Base-by-base conservation (phyloP, 2,888 invertebrate species). In the Saturnia japonica region DNA sequence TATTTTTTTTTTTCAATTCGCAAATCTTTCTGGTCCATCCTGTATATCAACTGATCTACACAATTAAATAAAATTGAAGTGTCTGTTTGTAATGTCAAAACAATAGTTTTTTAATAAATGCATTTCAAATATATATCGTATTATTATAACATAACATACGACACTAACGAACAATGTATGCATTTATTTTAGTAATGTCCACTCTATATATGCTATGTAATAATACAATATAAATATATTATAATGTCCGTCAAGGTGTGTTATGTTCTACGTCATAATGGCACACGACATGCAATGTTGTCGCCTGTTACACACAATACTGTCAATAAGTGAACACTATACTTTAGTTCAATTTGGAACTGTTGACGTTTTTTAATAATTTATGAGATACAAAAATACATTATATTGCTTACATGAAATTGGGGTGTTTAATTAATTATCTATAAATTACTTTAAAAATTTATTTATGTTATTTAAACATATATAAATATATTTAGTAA, bases 111-210 rank as follows among this genome's bases (percentile, higher is more conserved):
- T n/a, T n/a, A n/a, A n/a, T n/a, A n/a, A n/a, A n/a, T n/a, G n/a
- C n/a, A n/a, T n/a, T n/a, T n/a, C n/a, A n/a, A n/a, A n/a, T n/a
- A n/a, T n/a, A n/a, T n/a, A n/a, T n/a, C n/a, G n/a, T n/a, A n/a
- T n/a, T n/a, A n/a, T n/a, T n/a, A n/a, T n/a, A n/a, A n/a, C n/a
- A n/a, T n/a, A n/a, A n/a, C n/a, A n/a, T n/a, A n/a, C n/a, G 40
- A 64, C 16, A 40, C 40, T 64, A 40, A n/a, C 40, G 40, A 64
- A 64, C n/a, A 64, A 64, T 64, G 40, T 64, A 40, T 64, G 40
- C 40, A 40, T 64, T 64, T 64, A 28, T 34, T 62, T 62, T 62
- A 57, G 25, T 28, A 22, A 19, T 64, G 62, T 64, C 40, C 40
- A 64, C n/a, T 40, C 11, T 25, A 57, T 19, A 60, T 28, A 19